Base-by-base conservation (phyloP, 2,797 vertebrate genomes). In the Gila robusta region DNA sequence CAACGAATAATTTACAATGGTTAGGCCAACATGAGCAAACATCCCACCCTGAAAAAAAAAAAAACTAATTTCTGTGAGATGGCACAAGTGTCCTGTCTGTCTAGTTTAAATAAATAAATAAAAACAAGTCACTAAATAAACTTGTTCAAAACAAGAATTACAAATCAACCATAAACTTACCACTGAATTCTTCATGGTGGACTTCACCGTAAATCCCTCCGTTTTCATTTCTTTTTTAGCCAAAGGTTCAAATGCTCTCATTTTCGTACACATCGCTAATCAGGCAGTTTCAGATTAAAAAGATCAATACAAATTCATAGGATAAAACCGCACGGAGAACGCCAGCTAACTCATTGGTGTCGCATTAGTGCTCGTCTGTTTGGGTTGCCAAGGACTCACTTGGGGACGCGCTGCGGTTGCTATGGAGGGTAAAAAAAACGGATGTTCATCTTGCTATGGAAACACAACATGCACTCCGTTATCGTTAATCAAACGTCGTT, bases 111-210 rank as follows among this genome's bases (percentile, higher is more conserved):
- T 6, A 62, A 4, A 47, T 47, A 44, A 12, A 19, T 4, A 9
- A 6, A 19, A 14, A 39, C 12, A 47, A 16, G 44, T 47, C 4
- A 32, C 19, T 49, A 28, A 41, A 26, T 59, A 28, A 72, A 49
- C 19, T 6, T 47, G 44, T 16, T 47, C 1, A 21, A 39, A 78
- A 59, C 66, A 47, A 41, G 2, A 32, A 66, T 21, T 41, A 35
- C n/a, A 79, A 64, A 35, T 37, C 12, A 26, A 6, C 89, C 92
- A 92, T 82, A 23, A 79, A 90, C 91, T 91, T 80, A 96, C 95
- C 94, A 93, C 91, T 0, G 91, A 90, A 91, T 94, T 95, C 87
- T 91, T 95, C 93, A 94, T 94, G 0, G 81, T 89, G 76, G 94
- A 90, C 88, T 92, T 95, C 2, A 94, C 78, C 1, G 94, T 94